These are phyloP conservation scores for Drosophila nigrodunni DNA, from an alignment of 1,140 invertebrate genomes.

Conservation along the genomic window DNA sequence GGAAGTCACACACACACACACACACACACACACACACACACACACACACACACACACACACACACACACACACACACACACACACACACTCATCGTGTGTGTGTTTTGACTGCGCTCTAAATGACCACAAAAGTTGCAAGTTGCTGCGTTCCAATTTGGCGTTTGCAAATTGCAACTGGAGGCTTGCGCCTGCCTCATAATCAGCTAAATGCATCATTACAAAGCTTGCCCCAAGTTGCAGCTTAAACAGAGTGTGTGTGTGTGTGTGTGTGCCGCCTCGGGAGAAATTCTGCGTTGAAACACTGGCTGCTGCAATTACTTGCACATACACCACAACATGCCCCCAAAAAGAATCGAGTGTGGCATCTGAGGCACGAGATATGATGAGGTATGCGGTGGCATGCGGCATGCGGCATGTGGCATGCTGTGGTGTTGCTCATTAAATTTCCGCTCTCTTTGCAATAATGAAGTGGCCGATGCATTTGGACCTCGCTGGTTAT, in stretches of 20 bases:
- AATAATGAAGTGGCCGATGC: slow-evolving; percentile 65
- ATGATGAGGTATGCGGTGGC: too few relatives aligned
- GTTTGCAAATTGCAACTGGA: slow-evolving; percentile 41
- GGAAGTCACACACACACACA: background rate
- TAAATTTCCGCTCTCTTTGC: slow-evolving; percentile 82
- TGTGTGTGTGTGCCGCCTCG: slow-evolving; percentile 11
- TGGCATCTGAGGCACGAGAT: background rate
- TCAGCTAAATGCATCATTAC: slow-evolving; percentile 80
- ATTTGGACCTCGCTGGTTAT: slow-evolving; percentile 51
- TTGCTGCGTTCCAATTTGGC: slow-evolving; percentile 64
- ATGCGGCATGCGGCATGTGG: background rate
- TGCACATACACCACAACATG: slow-evolving; percentile 23
- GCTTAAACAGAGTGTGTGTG: slow-evolving; percentile 2
- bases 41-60: background rate
- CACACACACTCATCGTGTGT: background rate
- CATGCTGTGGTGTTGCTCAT: slow-evolving; percentile 63
- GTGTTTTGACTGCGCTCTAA: slow-evolving; percentile 41
- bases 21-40: too few relatives aligned
- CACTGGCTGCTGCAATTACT: slow-evolving; percentile 35
- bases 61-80: background rate
- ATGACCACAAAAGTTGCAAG: slow-evolving; percentile 71
- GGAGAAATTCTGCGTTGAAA: slow-evolving; percentile 52
- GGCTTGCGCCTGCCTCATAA: slow-evolving; percentile 63
- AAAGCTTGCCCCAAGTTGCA: slow-evolving; percentile 21
- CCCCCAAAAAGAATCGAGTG: background rate